Percentiles rank a stretch among this genome's conserved stretches.
phyloP scores from a whole-genome alignment of 1,140 invertebrate genomes.

The Proales similis region DNA sequence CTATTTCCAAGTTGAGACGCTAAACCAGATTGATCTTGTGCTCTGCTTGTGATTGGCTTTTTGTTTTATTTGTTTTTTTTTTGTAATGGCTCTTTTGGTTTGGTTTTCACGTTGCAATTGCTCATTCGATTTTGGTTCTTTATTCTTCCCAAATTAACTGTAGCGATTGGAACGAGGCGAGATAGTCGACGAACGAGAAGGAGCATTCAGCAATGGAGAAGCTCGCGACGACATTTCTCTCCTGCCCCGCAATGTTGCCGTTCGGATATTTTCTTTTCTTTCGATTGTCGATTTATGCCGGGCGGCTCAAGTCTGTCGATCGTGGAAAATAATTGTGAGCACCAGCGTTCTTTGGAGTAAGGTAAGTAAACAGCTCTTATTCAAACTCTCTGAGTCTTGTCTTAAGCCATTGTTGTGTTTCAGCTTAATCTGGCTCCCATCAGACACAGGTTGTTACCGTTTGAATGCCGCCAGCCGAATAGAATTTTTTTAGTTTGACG shows the following conservation, averaged over 20 bases:
- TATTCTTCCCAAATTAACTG: neutral
- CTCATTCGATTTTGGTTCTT: neutral
- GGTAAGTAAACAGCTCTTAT: constrained; percentile 40
- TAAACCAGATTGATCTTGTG: too few species aligned
- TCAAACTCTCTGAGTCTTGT: neutral
- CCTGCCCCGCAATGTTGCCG: constrained; percentile 45
- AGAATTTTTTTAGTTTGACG: neutral
- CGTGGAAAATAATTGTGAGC: constrained; percentile 52
- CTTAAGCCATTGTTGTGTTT: neutral
- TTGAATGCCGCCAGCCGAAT: neutral
- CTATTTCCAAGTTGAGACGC: too few species aligned
- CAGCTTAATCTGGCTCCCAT: constrained; percentile 34
- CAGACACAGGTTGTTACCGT: constrained; percentile 12
- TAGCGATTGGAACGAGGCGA: constrained; percentile 51
- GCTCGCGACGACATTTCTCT: constrained; percentile 50
- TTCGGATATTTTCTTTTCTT: constrained; percentile 50
- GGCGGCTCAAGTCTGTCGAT: constrained; percentile 51
- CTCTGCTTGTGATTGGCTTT: too few species aligned
- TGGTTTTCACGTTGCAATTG: neutral
- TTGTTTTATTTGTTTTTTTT: neutral
- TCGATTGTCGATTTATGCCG: constrained; percentile 49
- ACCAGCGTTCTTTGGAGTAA: constrained; percentile 46
- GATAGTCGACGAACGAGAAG: constrained; percentile 50
- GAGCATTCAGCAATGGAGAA: constrained; percentile 47
- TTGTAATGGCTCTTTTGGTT: neutral